Base-by-base conservation (phyloP, 2,113 vertebrate genomes). In the Nothocercus julius region DNA sequence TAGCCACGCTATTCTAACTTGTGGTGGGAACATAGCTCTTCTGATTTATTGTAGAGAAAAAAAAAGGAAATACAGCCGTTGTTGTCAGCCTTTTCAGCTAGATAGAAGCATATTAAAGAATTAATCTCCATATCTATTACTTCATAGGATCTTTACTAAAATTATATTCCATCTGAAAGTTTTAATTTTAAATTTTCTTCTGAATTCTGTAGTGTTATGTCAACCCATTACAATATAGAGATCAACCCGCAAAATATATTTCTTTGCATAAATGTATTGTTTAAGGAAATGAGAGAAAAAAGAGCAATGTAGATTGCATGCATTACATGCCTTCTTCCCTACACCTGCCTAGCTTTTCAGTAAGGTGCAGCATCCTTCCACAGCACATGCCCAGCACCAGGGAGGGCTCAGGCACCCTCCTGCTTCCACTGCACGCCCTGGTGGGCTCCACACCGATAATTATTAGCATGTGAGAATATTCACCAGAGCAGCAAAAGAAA, bases 361-460 rank as follows among this genome's bases (percentile, higher is more conserved):
- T 53, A 79, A 94, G 54, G 12, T 83, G 28, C 51, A 92, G 45
- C 56, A 91, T 12, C 59, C 32, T 86, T 59, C 36, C 54, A 49
- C 11, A 73, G 53, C 25, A 8, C 24, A 59, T 36, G 45, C 30
- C 42, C 28, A 83, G 64, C 5, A 44, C 0, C 0, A 74, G 14
- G 11, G 13, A 66, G 4, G 8, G 9, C 7, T 73, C 27, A 67
- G 66, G 22, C 47, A 79, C 9, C 15, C 28, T 64, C 7, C 40
- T 69, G 19, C 58, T 73, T 73, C 70, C 51, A 9, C 22, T 40
- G 32, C 51, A 24, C 24, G 47, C 27, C 63, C 36, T 45, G 45
- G 5, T 77, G 63, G 45, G 25, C 27, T 83, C 36, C 66, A 45
- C 22, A 32, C n/a, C n/a, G n/a, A n/a, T n/a, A n/a, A n/a, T 22